Evolutionary conservation across 2,888 invertebrate species (phyloP).

Genomic region (Neoscelio sp.): DNA sequence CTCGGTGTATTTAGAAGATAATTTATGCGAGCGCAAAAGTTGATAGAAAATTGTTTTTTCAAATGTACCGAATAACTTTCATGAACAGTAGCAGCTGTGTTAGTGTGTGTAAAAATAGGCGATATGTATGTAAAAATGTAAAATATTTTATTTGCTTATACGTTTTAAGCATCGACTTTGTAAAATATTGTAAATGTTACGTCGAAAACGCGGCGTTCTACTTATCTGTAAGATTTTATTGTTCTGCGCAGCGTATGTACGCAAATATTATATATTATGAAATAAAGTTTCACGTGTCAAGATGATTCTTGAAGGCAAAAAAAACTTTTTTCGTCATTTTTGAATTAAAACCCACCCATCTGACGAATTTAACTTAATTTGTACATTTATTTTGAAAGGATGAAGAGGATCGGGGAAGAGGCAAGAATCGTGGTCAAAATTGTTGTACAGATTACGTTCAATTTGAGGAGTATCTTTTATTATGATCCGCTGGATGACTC

Average conservation of each 20-base stretch:
- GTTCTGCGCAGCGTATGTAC: constrained; percentile 57
- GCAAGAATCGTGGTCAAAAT: constrained; percentile 12
- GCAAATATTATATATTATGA: constrained; percentile 55
- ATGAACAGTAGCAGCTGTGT: not conserved
- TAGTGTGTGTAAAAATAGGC: constrained; percentile 15
- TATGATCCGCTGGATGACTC: constrained; percentile 22
- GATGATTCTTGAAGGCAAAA: constrained; percentile 20
- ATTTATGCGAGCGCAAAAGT: no score
- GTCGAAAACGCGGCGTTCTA: constrained; percentile 32
- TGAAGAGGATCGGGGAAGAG: no score
- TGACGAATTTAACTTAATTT: not conserved
- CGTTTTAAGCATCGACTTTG: constrained; percentile 51
- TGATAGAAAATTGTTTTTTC: no score
- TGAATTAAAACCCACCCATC: not conserved
- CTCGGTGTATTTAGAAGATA: no score
- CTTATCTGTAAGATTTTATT: constrained; percentile 48
- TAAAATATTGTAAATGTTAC: constrained; percentile 66
- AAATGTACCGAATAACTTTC: not conserved
- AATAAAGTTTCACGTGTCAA: constrained; percentile 58
- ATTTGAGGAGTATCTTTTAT: constrained; percentile 30
- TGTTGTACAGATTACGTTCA: constrained; percentile 34
- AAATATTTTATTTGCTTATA: constrained; percentile 39
- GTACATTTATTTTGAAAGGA: constrained; percentile 1
- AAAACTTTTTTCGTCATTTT: not conserved
- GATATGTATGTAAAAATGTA: constrained; percentile 58